phyloP scores from a whole-genome alignment of 1,140 invertebrate species.

The Drosophila teissieri region DNA sequence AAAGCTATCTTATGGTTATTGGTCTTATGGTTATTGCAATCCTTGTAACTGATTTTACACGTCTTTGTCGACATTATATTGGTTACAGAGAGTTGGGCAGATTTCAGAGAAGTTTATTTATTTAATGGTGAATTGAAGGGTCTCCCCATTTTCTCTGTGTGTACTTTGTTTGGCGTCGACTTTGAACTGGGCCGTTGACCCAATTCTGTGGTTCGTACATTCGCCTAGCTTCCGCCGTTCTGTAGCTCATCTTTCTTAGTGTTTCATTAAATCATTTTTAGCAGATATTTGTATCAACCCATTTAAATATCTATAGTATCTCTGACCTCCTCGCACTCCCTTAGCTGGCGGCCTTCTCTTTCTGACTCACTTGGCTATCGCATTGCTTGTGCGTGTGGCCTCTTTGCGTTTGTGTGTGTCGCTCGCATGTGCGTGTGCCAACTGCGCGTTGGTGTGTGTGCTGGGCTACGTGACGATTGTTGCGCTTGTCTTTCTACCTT shows the following conservation, averaged over 20 bases:
- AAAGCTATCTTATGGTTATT: no score
- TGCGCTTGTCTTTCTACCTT: slow-evolving; percentile 70
- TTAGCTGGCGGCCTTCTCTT: slow-evolving; percentile 23
- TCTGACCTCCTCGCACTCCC: slow-evolving; percentile 12
- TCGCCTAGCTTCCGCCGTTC: slow-evolving; percentile 20
- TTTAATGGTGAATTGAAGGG: background rate
- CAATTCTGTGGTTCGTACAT: slow-evolving; percentile 35
- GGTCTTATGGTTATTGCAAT: no score
- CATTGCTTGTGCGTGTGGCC: slow-evolving; percentile 35
- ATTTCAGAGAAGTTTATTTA: no score
- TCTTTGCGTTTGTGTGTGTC: slow-evolving; percentile 22
- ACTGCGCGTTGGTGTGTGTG: slow-evolving; percentile 35
- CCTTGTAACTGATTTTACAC: no score
- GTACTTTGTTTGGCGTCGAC: slow-evolving; percentile 21
- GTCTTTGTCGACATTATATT: no score
- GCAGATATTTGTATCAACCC: slow-evolving; percentile 24
- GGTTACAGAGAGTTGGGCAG: no score
- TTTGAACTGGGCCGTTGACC: slow-evolving; percentile 75
- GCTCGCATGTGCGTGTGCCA: slow-evolving; percentile 21
- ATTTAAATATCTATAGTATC: slow-evolving; percentile 19
- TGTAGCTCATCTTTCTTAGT: slow-evolving; percentile 9
- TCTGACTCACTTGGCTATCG: slow-evolving; percentile 28
- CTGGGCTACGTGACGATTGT: slow-evolving; percentile 74
- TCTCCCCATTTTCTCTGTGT: background rate
- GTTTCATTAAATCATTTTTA: slow-evolving; percentile 7